Conservation (phyloP, 1,140 invertebrate genomes). For the Pteromalus puparum region DNA sequence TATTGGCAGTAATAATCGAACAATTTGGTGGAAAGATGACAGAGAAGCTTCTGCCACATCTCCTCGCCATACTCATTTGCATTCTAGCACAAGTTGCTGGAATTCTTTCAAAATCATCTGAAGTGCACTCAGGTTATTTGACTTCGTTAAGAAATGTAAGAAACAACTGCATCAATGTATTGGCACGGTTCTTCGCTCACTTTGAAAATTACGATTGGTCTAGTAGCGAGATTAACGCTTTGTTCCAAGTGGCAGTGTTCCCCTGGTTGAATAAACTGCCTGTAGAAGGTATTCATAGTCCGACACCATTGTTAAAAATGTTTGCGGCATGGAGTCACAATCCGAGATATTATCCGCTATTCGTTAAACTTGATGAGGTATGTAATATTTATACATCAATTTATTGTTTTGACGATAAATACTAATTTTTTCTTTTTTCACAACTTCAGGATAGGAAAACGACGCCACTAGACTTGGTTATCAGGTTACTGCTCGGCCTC, state of each 20-base stretch:
- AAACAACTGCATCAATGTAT: conserved; percentile 76
- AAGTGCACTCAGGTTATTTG: conserved; percentile 80
- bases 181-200: conserved; percentile 86
- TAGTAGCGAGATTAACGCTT: conserved; percentile 81
- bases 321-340: conserved; percentile 86
- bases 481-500: conserved; percentile 81
- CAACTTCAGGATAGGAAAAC: conserved; percentile 66
- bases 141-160: conserved; percentile 82
- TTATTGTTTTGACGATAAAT: neutral
- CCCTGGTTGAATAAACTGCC: conserved; percentile 86
- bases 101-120: conserved; percentile 76
- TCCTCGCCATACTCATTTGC: conserved; percentile 85
- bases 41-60: conserved; percentile 79
- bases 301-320: conserved; percentile 88
- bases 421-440: conserved; percentile 1
- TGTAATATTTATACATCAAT: conserved; percentile 55
- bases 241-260: conserved; percentile 89
- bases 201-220: conserved; percentile 87
- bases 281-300: conserved; percentile 88
- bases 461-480: conserved; percentile 80
- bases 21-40: conserved; percentile 88
- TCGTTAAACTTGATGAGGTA: conserved; percentile 78
- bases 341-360: conserved; percentile 83
- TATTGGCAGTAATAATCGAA: conserved; percentile 87
- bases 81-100: conserved; percentile 79